phyloP scores from a whole-genome alignment of 2,113 vertebrate genomes.

The Tichodroma muraria region DNA sequence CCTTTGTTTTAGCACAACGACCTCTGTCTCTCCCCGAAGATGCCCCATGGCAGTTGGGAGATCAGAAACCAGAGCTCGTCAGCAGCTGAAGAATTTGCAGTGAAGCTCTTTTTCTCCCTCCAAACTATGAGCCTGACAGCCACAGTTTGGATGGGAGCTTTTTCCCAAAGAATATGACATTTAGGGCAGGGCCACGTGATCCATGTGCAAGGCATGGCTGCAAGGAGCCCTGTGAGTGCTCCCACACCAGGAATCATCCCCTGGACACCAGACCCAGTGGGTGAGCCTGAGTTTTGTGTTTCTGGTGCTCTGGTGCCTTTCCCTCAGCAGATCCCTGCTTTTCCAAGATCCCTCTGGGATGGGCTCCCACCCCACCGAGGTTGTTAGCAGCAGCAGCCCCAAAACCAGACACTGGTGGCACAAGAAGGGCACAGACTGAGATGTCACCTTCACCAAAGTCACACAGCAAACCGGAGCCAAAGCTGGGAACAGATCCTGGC shows the following conservation, averaged over 20 bases:
- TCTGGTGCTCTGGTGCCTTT: neutral
- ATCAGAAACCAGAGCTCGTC: neutral
- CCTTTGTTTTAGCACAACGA: conserved; percentile 46
- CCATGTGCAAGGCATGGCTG: neutral
- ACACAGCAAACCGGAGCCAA: neutral
- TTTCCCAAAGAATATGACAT: neutral
- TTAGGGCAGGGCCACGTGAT: neutral
- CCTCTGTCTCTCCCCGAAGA: neutral
- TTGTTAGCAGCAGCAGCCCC: neutral
- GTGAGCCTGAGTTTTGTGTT: neutral
- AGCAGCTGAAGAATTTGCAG: neutral
- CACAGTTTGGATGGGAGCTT: neutral
- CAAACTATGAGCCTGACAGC: neutral
- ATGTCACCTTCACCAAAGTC: neutral
- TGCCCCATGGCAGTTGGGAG: conserved; percentile 22
- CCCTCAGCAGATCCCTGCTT: neutral
- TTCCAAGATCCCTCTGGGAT: neutral
- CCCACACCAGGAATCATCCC: neutral
- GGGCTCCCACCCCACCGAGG: neutral
- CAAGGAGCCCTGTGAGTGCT: rapidly evolving
- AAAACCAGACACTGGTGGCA: neutral
- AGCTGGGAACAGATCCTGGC: neutral
- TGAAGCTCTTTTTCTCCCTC: neutral
- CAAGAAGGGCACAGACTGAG: neutral
- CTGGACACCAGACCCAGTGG: neutral